Evolutionary conservation across 2,797 vertebrate species (phyloP).

Genomic region (Crypturellus tataupa): DNA sequence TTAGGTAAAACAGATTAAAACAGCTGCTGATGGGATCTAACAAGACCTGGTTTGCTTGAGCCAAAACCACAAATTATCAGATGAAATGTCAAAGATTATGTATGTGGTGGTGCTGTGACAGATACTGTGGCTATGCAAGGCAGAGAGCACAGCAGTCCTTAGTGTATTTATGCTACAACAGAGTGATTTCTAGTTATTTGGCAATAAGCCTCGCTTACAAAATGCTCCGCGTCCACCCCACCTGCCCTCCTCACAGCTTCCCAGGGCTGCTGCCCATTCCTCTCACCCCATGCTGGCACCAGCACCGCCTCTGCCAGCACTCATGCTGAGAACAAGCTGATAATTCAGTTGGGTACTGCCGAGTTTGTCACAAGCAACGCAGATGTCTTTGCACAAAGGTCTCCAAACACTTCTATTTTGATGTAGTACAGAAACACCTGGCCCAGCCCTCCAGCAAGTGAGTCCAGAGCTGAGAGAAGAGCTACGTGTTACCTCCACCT

Average conservation of each 20-base stretch:
- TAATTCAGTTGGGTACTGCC: neutral
- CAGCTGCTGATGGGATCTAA: neutral
- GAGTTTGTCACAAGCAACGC: neutral
- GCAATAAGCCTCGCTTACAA: slow-evolving; percentile 16
- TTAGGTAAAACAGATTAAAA: neutral
- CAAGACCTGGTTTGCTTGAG: neutral
- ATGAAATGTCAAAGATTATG: slow-evolving; percentile 23
- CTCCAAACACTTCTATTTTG: neutral
- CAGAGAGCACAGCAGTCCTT: neutral
- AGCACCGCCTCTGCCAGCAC: neutral
- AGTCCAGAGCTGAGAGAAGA: neutral
- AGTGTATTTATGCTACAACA: neutral
- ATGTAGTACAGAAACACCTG: neutral
- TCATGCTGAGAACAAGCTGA: neutral
- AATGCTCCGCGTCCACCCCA: slow-evolving; percentile 19
- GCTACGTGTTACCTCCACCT: neutral
- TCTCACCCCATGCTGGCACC: neutral
- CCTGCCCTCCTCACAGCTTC: slow-evolving; percentile 37
- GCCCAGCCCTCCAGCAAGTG: neutral
- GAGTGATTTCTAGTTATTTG: slow-evolving; percentile 24
- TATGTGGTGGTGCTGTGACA: slow-evolving; percentile 15
- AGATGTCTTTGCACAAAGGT: neutral
- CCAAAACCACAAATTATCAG: slow-evolving; percentile 40
- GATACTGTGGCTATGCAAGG: slow-evolving; percentile 7
- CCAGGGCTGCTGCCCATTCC: slow-evolving; percentile 9